Evolutionary conservation across 2,888 invertebrate species (phyloP).

Genomic region (Lapara coniferarum): DNA sequence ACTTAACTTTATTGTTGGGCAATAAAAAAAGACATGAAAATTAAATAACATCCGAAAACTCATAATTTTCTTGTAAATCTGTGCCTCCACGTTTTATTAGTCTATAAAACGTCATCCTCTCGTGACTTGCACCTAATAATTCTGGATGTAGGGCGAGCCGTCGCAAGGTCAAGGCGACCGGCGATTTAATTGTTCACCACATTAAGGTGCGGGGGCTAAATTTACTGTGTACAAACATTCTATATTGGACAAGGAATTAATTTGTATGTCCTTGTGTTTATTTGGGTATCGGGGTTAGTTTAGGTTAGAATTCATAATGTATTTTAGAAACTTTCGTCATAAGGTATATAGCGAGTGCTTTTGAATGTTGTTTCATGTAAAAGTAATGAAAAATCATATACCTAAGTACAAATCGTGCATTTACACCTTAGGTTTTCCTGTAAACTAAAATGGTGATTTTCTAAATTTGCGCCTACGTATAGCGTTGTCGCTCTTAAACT

Average conservation of each 20-base stretch:
- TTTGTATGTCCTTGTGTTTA: slow-evolving; percentile 2
- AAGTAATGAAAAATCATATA: background rate
- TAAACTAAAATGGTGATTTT: too few species aligned
- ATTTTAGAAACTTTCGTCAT: background rate
- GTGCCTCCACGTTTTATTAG: background rate
- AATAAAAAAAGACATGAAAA: too few species aligned
- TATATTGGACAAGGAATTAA: slow-evolving; percentile 31
- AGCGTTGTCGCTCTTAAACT: too few species aligned
- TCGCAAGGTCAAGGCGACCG: slow-evolving; percentile 45
- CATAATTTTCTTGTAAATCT: too few species aligned
- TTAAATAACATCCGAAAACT: too few species aligned
- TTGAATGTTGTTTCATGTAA: background rate
- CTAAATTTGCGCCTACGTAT: too few species aligned
- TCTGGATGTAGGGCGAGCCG: slow-evolving; percentile 43
- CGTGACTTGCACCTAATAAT: slow-evolving; percentile 28
- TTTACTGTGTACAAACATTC: slow-evolving; percentile 33
- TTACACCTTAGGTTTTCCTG: too few species aligned
- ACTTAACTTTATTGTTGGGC: too few species aligned
- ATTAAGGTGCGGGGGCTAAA: slow-evolving; percentile 40
- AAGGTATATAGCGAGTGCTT: too few species aligned
- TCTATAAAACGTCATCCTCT: background rate
- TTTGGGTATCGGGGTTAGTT: background rate
- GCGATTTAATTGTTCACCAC: slow-evolving; percentile 29
- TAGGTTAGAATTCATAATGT: too few species aligned
- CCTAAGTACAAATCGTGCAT: background rate